Conservation (phyloP, 2,888 invertebrate species). For the Plebejus anna region DNA sequence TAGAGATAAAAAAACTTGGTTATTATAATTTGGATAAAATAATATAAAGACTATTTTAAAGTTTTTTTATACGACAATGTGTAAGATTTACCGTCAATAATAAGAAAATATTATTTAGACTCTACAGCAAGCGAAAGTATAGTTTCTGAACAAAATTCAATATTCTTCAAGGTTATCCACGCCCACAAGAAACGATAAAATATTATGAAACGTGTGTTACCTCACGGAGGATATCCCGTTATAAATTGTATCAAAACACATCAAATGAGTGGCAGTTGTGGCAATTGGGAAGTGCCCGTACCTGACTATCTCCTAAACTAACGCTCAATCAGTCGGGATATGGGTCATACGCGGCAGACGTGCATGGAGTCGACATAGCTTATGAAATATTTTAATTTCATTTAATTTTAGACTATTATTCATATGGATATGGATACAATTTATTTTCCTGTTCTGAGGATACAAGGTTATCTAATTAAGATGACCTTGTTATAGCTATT, state of each 20-base stretch:
- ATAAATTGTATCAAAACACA: slow-evolving; percentile 15
- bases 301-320: slow-evolving; percentile 63
- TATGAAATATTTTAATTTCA: slow-evolving; percentile 6
- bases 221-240: slow-evolving; percentile 28
- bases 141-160: not conserved
- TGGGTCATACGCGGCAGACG: slow-evolving; percentile 47
- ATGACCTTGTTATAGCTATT: no score
- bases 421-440: no score
- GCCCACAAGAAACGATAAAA: not conserved
- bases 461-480: no score
- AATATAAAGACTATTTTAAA: no score
- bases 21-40: no score
- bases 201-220: not conserved
- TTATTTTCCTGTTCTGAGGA: no score
- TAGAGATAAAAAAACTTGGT: no score
- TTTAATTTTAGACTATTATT: no score
- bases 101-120: no score
- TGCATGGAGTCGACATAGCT: slow-evolving; percentile 40
- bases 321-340: slow-evolving; percentile 58
- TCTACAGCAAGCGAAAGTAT: no score
- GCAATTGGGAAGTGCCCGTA: slow-evolving; percentile 45
- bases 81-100: no score
- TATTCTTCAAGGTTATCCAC: not conserved
- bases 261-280: slow-evolving; percentile 34
- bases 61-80: no score